Evolutionary conservation across 2,888 invertebrate species (phyloP), one percentile per base, ranked within the genome.

Genomic region (Trichopoda pennipes): DNA sequence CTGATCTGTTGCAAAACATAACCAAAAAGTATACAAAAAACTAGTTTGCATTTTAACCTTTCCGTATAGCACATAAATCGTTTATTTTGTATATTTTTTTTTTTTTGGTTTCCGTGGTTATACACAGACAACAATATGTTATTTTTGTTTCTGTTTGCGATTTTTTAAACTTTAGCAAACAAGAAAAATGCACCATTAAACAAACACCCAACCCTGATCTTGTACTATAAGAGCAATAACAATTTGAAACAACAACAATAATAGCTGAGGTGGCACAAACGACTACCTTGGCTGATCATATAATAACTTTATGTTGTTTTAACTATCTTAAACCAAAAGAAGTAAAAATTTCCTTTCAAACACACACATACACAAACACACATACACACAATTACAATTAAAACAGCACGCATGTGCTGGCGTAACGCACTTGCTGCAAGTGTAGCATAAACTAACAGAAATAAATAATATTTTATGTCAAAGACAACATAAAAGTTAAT

Each of bases 131-230:
- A 28, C 44, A 47, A 35, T 44, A 8, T 49, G 35, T 21, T 28
- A 49, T 53, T 47, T 42, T 19, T 49, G 17, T 7, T 17, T 14
- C n/a, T 16, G n/a, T 44, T 14, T 44, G 38, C n/a, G 4, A 7
- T 7, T 7, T 44, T 44, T 14, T 44, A n/a, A 44, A 7, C 3
- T 17, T 17, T 44, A 49, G 9, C 47, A 49, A 49, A 49, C 9
- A 14, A 64, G 28, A 74, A 69, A 61, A 66, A 35, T 72, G 16
- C 44, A 51, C 28, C 73, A 74, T n/a, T 69, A 66, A 70, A 64
- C 47, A 47, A 81, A 74, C 70, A 78, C 64, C 81, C 81, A 81
- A 70, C 81, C 81, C 73, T 81, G 81, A 81, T 81, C 81, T 81
- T 81, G 81, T 75, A 78, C 73, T 77, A 74, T 73, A 58, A 81